Evolutionary conservation across 2,113 vertebrate species (phyloP).

Genomic region (Entomyzon cyanotis): DNA sequence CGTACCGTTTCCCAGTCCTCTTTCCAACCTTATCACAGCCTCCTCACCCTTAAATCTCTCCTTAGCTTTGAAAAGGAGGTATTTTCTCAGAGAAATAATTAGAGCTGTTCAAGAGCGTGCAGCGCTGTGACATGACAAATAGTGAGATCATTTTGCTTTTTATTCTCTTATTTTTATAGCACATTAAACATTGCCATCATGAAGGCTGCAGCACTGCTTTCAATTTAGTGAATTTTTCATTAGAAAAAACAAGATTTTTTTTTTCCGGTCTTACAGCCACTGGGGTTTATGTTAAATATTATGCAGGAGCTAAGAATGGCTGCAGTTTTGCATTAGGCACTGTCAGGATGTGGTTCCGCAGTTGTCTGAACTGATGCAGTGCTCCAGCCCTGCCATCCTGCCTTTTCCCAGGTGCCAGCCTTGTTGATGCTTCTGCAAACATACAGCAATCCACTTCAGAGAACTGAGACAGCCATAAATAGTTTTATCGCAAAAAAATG

Average conservation of each 20-base stretch:
- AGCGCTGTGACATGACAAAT: background rate
- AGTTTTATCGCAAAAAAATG: background rate
- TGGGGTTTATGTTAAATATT: background rate
- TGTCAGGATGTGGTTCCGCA: background rate
- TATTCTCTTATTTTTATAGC: background rate
- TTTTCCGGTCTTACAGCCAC: rapidly evolving
- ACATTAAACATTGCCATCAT: background rate
- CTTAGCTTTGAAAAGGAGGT: background rate
- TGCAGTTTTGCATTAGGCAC: background rate
- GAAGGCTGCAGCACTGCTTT: background rate
- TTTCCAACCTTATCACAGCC: background rate
- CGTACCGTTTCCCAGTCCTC: background rate
- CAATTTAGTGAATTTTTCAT: background rate
- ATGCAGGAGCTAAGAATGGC: background rate
- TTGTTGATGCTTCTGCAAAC: background rate
- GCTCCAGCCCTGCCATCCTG: background rate
- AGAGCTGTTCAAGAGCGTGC: background rate
- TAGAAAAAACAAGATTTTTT: background rate
- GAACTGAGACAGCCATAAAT: background rate
- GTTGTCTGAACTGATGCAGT: background rate
- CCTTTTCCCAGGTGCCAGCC: background rate
- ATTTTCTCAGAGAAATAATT: background rate
- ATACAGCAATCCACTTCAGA: rapidly evolving
- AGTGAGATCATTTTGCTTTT: background rate
- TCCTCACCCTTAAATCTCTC: background rate